Evolutionary conservation across 2,113 vertebrate species (phyloP).

Genomic region (Bufo gargarizans): DNA sequence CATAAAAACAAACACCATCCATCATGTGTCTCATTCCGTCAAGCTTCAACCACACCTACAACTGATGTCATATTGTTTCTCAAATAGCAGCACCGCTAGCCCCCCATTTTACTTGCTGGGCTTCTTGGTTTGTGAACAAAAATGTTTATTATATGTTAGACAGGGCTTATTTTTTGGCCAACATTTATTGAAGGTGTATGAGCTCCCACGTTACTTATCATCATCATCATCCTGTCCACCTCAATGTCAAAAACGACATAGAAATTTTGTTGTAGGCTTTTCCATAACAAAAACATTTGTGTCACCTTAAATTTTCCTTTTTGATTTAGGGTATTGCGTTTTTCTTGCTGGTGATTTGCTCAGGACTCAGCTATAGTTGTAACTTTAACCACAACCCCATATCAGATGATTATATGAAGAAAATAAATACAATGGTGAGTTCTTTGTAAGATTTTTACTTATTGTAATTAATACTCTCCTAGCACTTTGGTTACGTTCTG

Average conservation of each 20-base stretch:
- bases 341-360: neutral
- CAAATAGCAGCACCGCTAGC: too few relatives aligned
- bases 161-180: too few relatives aligned
- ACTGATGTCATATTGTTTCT: too few relatives aligned
- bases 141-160: too few relatives aligned
- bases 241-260: neutral
- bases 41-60: too few relatives aligned
- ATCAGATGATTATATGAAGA: neutral
- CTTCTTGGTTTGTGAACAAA: too few relatives aligned
- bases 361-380: neutral
- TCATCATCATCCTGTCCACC: too few relatives aligned
- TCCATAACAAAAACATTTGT: neutral
- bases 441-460: neutral
- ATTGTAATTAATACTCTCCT: neutral
- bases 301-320: neutral
- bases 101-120: too few relatives aligned
- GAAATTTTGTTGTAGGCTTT: neutral
- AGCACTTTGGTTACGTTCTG: neutral
- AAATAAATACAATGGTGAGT: neutral
- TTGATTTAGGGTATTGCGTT: neutral
- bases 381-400: neutral
- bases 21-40: too few relatives aligned
- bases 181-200: too few relatives aligned
- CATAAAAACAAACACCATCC: too few relatives aligned
- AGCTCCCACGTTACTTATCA: too few relatives aligned